A percentile compares a stretch with the other conserved stretches of the same genome.
phyloP scores from a whole-genome alignment of 2,888 invertebrate genomes.

The Druceiella hillmani region DNA sequence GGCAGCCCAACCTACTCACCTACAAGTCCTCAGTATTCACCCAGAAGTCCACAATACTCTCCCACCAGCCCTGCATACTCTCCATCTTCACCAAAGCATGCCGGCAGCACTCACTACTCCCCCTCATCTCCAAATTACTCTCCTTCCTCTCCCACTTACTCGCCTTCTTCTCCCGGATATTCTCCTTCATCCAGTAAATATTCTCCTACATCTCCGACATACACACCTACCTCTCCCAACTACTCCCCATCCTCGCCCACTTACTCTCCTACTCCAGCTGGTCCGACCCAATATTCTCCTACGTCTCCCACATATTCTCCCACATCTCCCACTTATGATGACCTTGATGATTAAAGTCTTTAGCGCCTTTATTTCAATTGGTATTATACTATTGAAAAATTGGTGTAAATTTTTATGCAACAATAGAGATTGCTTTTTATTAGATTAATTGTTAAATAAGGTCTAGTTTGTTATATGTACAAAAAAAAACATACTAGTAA shows the following conservation, averaged over 20 bases:
- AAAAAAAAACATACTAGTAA: no score
- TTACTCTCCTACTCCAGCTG: conserved; percentile 71
- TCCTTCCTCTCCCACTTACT: conserved; percentile 70
- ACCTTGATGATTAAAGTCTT: conserved; percentile 49
- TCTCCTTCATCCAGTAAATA: conserved; percentile 78
- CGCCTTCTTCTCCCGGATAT: conserved; percentile 72
- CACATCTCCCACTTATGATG: conserved; percentile 49
- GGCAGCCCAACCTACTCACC: conserved; percentile 83
- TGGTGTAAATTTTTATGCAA: no score
- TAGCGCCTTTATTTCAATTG: no score
- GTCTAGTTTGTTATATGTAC: no score
- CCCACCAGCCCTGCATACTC: conserved; percentile 70
- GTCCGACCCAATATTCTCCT: conserved; percentile 57
- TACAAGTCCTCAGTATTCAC: conserved; percentile 81
- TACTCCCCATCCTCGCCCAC: conserved; percentile 75
- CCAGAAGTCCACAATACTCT: conserved; percentile 74
- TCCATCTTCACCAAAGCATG: conserved; percentile 66
- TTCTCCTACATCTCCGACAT: conserved; percentile 75
- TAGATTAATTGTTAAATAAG: no score
- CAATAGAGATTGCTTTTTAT: no score
- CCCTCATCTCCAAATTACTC: conserved; percentile 64
- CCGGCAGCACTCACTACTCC: conserved; percentile 69
- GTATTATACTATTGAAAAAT: no score
- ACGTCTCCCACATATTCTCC: conserved; percentile 43
- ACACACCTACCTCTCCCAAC: conserved; percentile 73